phyloP scores from a whole-genome alignment of 2,797 vertebrate species.

The Pygocentrus nattereri region DNA sequence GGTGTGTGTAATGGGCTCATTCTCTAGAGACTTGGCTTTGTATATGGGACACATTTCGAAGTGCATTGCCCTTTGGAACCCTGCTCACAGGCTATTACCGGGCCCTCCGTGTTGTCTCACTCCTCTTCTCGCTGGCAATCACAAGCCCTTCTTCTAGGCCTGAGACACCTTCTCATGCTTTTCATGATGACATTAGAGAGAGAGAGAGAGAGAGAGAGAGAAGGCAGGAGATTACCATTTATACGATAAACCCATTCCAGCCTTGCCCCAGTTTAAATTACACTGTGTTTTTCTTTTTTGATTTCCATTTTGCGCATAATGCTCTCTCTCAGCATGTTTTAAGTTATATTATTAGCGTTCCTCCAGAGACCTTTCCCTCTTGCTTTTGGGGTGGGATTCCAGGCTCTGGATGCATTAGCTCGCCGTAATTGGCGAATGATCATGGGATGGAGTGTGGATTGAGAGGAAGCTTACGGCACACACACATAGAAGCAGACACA shows the following conservation, averaged over 20 bases:
- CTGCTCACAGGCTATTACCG: conserved; percentile 41
- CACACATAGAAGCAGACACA: conserved; percentile 36
- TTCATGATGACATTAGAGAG: conserved; percentile 60
- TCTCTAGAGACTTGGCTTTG: conserved; percentile 20
- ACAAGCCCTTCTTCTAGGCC: conserved; percentile 48
- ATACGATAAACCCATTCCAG: conserved; percentile 67
- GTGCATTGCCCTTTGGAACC: conserved; percentile 25
- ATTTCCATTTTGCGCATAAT: conserved; percentile 72
- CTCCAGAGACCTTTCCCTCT: conserved; percentile 60
- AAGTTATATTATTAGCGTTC: conserved; percentile 74
- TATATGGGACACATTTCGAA: conserved; percentile 19
- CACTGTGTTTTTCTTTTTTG: conserved; percentile 69
- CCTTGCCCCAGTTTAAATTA: conserved; percentile 71
- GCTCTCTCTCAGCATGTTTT: conserved; percentile 72
- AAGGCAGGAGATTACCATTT: conserved; percentile 59
- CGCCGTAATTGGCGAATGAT: conserved; percentile 69
- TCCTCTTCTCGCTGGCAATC: conserved; percentile 55
- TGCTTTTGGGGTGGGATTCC: conserved; percentile 63
- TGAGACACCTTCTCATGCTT: conserved; percentile 56
- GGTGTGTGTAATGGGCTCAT: conserved; percentile 14
- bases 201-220: conserved; percentile 48
- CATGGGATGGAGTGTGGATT: conserved; percentile 65
- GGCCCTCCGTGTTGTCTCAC: conserved; percentile 34
- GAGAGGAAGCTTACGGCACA: conserved; percentile 54
- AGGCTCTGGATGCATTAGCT: conserved; percentile 68